Conservation (phyloP, 2,888 invertebrate species). For the Drosophila nigricruria region DNA sequence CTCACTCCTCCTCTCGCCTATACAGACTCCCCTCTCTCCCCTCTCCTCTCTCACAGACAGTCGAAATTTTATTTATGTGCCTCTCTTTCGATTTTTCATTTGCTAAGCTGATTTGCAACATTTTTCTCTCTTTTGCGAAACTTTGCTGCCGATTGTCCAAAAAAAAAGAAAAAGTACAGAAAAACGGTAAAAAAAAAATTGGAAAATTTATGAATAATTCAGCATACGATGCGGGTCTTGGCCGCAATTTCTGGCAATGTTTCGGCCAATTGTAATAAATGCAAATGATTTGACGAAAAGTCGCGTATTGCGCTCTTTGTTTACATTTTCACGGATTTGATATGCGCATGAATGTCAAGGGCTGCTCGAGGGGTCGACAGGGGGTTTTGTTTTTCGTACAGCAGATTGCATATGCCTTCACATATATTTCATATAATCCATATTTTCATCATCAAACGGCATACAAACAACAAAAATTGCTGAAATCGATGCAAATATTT, state of each 20-base stretch:
- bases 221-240: constrained; percentile 59
- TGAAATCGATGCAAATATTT: constrained; percentile 7
- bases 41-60: constrained; percentile 10
- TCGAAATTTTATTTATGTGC: constrained; percentile 54
- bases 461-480: constrained; percentile 3
- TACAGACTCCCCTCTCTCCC: no score
- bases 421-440: constrained; percentile 17
- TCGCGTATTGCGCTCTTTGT: constrained; percentile 65
- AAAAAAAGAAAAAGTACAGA: constrained; percentile 29
- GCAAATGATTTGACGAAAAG: constrained; percentile 73
- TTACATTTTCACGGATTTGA: constrained; percentile 61
- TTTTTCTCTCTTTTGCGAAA: constrained; percentile 29
- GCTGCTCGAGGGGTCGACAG: not conserved
- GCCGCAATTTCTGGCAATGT: constrained; percentile 34
- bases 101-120: constrained; percentile 73
- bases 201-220: constrained; percentile 71
- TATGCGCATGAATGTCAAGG: constrained; percentile 65
- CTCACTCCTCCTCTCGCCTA: not conserved
- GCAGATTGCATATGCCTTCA: constrained; percentile 18
- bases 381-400: not conserved
- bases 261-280: constrained; percentile 56
- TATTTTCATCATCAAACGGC: constrained; percentile 14
- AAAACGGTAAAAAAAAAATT: not conserved
- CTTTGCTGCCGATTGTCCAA: constrained; percentile 43
- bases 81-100: constrained; percentile 68